These are phyloP conservation scores for Falco rusticolus DNA, from an alignment of 2,797 vertebrate genomes.

Conservation along the genomic window DNA sequence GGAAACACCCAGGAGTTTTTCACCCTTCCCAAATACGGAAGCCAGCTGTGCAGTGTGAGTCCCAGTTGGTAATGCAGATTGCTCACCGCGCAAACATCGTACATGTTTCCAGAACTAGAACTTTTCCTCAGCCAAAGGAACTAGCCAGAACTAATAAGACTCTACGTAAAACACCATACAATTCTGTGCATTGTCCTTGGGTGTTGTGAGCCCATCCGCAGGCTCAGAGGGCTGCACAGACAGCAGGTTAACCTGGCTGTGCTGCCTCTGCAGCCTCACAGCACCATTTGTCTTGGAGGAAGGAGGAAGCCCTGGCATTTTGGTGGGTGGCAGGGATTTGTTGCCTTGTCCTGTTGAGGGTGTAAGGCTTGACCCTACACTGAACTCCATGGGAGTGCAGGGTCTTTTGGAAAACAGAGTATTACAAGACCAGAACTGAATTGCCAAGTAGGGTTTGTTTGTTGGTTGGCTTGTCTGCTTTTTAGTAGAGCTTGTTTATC, in stretches of 20 bases:
- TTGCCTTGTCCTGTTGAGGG: background rate
- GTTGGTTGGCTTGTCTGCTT: background rate
- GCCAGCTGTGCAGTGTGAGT: background rate
- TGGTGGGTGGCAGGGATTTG: fast-evolving
- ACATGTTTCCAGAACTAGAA: background rate
- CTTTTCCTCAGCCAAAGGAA: background rate
- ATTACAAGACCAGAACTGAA: background rate
- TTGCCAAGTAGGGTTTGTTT: background rate
- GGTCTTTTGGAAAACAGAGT: background rate
- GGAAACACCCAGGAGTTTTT: background rate
- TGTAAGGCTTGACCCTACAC: background rate
- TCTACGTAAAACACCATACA: fast-evolving
- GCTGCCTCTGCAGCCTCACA: background rate
- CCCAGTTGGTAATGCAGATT: background rate
- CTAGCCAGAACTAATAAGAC: background rate
- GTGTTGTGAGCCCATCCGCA: background rate
- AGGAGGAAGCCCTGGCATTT: background rate
- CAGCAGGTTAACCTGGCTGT: background rate
- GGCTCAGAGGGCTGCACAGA: background rate
- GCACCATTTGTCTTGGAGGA: background rate
- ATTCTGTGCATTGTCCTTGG: fast-evolving
- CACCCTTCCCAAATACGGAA: background rate
- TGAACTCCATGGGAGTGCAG: fast-evolving
- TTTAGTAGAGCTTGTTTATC: background rate
- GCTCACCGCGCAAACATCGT: background rate